Percentiles rank a stretch among this genome's conserved stretches.
Evolutionary conservation across 2,797 vertebrate genomes (phyloP).

Genomic region (Amblyopsis hoosieri): DNA sequence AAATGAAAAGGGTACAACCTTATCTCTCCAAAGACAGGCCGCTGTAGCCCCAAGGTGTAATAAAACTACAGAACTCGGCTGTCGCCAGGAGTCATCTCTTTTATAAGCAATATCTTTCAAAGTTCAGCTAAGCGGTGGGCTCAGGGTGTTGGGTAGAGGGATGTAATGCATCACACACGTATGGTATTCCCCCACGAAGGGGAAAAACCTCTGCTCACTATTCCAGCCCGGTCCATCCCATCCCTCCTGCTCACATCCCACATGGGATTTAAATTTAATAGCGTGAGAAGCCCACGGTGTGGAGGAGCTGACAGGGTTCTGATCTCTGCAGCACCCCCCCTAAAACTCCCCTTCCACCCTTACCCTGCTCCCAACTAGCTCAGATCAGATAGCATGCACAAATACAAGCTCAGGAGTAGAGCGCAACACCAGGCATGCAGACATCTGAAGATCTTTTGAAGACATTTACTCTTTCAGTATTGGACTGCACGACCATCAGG

Average conservation of each 20-base stretch:
- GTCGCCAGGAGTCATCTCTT: constrained; percentile 89
- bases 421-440: constrained; percentile 33
- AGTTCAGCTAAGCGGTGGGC: constrained; percentile 86
- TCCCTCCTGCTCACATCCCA: constrained; percentile 38
- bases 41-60: constrained; percentile 89
- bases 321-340: constrained; percentile 35
- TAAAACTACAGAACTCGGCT: constrained; percentile 92
- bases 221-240: constrained; percentile 57
- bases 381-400: constrained; percentile 31
- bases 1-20: constrained; percentile 96
- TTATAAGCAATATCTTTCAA: constrained; percentile 93
- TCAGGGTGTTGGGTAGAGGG: constrained; percentile 67
- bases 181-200: constrained; percentile 60
- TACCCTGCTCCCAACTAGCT: constrained; percentile 12
- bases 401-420: constrained; percentile 37
- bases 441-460: constrained; percentile 34
- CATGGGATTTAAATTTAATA: constrained; percentile 71
- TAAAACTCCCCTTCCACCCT: neutral
- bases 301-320: constrained; percentile 59
- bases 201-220: constrained; percentile 58
- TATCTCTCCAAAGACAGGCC: constrained; percentile 93
- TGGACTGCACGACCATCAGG: constrained; percentile 24
- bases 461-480: constrained; percentile 29
- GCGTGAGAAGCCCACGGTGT: constrained; percentile 58
- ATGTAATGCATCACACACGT: constrained; percentile 75